Base-by-base conservation (phyloP, 1,140 invertebrate genomes). In the Ips typographus region DNA sequence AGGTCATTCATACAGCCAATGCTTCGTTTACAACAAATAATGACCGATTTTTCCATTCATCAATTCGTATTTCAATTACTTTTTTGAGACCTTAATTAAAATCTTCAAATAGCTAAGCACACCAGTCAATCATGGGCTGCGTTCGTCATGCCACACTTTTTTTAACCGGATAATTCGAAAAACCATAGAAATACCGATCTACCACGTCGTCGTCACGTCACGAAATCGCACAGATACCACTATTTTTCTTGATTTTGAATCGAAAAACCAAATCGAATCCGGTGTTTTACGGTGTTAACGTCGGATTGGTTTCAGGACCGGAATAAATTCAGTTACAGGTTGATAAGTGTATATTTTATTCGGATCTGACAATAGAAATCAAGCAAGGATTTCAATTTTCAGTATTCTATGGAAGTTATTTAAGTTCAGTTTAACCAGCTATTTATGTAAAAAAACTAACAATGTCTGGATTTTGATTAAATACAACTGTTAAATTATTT, bases 161-260 rank as follows among this genome's bases (percentile, higher is more conserved):
- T 59, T 36, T 40, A 8, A 59, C 36, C 5, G 5, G 6, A 37
- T 55, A 55, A 55, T 55, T 55, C 36, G 52, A 55, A 55, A 55
- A 55, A 55, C 52, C 52, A 55, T 7, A 55, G 44, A 22, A 49
- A 49, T 3, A 59, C 37, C 40, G 57, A 59, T 59, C 57, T 59
- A 59, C 57, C 38, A 59, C 38, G 57, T 40, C 57, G 57, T 49
- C 1, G 41, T 40, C 38, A 59, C 38, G 57, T 40, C 57, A 40
- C 22, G 1, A n/a, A 59, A 59, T 59, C 2, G 57, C 37, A 59
- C 57, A 59, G 40, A 39, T 8, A 2, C 6, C 44, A 5, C 4
- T 42, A 59, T 59, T 59, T 59, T 59, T 59, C 57, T 59, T 40
- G 41, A 59, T 59, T 59, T 37, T 8, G 41, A 8, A 40, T 59